A percentile compares a stretch with the other conserved stretches of the same genome.
Conservation (phyloP, 2,888 invertebrate genomes). For the Urechis unicinctus region DNA sequence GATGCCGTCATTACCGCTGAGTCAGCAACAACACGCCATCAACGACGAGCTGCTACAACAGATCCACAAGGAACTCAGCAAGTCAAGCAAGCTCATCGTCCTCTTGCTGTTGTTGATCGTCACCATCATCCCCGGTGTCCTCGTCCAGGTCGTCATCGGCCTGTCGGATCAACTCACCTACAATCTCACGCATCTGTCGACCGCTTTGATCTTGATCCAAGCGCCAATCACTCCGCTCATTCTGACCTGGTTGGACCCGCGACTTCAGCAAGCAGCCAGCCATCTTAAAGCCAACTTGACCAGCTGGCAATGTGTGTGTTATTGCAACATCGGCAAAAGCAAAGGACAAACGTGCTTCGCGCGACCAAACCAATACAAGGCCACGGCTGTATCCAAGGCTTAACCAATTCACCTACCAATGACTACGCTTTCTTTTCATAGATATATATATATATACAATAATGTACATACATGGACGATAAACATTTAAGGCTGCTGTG, state of each 20-base stretch:
- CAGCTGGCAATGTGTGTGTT: conserved; percentile 18
- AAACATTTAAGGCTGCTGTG: too few relatives aligned
- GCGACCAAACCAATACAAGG: too few relatives aligned
- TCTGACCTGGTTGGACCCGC: conserved; percentile 14
- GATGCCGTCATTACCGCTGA: neutral
- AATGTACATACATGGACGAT: too few relatives aligned
- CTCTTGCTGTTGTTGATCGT: conserved; percentile 5
- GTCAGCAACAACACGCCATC: neutral
- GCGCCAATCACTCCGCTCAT: conserved; percentile 10
- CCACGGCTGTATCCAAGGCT: too few relatives aligned
- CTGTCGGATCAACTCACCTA: conserved; percentile 1
- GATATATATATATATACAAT: too few relatives aligned
- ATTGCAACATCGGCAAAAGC: conserved; percentile 14
- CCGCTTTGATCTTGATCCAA: conserved; percentile 8
- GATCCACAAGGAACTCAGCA: neutral
- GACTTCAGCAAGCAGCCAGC: conserved; percentile 10
- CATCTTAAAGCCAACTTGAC: conserved; percentile 8
- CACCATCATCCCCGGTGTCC: conserved; percentile 9
- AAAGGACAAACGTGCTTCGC: conserved; percentile 1
- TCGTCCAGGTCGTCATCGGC: conserved; percentile 3
- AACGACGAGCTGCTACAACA: neutral
- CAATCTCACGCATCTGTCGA: conserved; percentile 7
- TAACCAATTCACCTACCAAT: too few relatives aligned
- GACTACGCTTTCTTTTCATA: too few relatives aligned
- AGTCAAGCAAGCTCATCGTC: neutral